Conservation (phyloP, 1,140 invertebrate genomes). For the Laupala kohalensis region DNA sequence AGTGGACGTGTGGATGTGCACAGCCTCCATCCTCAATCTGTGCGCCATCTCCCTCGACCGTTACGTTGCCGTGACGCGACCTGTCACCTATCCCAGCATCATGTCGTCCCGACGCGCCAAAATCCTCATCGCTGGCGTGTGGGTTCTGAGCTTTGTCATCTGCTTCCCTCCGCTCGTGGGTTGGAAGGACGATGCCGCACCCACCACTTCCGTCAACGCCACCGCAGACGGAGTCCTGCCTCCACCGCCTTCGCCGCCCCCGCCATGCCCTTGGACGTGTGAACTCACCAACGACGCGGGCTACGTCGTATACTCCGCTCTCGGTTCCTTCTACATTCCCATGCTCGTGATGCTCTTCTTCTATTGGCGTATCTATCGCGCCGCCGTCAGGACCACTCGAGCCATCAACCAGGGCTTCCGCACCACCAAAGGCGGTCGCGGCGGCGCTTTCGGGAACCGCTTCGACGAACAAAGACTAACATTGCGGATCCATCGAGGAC, state of each 20-base stretch:
- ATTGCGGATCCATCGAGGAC: constrained; percentile 61
- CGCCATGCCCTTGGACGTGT: constrained; percentile 29
- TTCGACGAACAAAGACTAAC: constrained; percentile 80
- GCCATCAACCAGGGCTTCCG: constrained; percentile 87
- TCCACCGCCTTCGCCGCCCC: neutral
- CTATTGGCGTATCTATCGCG: constrained; percentile 90
- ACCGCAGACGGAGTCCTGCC: too few relatives aligned
- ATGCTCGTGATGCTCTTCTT: constrained; percentile 95
- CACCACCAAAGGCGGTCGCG: constrained; percentile 61
- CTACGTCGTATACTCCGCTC: constrained; percentile 59
- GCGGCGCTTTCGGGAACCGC: constrained; percentile 37
- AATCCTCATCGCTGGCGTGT: constrained; percentile 75
- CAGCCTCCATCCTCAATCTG: constrained; percentile 86
- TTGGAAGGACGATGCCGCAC: constrained; percentile 62
- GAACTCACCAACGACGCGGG: constrained; percentile 65
- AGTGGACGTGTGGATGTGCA: constrained; percentile 93
- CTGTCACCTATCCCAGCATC: constrained; percentile 80
- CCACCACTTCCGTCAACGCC: neutral
- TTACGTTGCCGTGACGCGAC: constrained; percentile 87
- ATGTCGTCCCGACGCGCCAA: constrained; percentile 83
- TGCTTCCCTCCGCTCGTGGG: constrained; percentile 93
- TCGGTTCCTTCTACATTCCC: constrained; percentile 92
- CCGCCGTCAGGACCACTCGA: constrained; percentile 75
- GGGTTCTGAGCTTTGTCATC: constrained; percentile 91
- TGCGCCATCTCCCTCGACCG: constrained; percentile 84